phyloP scores from a whole-genome alignment of 1,140 invertebrate genomes.

The Antheraea pernyi region DNA sequence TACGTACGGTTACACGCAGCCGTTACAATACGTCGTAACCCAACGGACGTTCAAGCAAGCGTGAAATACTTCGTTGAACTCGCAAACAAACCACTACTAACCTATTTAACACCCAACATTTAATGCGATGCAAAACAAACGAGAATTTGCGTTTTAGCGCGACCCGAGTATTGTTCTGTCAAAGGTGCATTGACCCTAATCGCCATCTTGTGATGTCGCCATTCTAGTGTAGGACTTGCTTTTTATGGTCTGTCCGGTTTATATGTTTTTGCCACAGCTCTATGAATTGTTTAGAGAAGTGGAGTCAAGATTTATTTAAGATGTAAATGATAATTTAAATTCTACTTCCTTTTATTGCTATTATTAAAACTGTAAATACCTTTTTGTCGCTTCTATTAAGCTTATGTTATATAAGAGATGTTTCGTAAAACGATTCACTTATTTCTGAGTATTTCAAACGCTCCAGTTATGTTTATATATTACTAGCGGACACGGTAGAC shows the following conservation, averaged over 20 bases:
- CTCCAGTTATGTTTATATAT: too few relatives aligned
- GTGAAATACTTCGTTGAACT: not conserved
- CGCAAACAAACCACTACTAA: constrained; percentile 10
- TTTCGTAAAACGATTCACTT: too few relatives aligned
- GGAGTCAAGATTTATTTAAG: not conserved
- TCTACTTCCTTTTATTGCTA: too few relatives aligned
- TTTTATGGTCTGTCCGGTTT: constrained; percentile 2
- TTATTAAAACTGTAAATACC: too few relatives aligned
- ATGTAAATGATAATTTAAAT: too few relatives aligned
- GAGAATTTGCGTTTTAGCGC: constrained; percentile 19
- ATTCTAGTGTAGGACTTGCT: not conserved
- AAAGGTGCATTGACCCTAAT: constrained; percentile 18
- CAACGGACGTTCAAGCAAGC: not conserved
- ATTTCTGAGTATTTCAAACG: too few relatives aligned
- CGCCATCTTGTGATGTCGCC: not conserved
- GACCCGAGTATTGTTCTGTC: constrained; percentile 23
- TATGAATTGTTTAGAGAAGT: not conserved
- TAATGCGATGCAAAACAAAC: constrained; percentile 13
- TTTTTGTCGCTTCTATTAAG: too few relatives aligned
- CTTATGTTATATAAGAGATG: too few relatives aligned
- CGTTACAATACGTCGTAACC: not conserved
- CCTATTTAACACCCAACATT: constrained; percentile 15
- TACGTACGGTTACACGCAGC: not conserved
- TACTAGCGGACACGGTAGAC: too few relatives aligned
- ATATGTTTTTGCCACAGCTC: not conserved